These are phyloP conservation scores for Melanostigma gelatinosum DNA, from an alignment of 2,113 vertebrate genomes.

Conservation along the genomic window DNA sequence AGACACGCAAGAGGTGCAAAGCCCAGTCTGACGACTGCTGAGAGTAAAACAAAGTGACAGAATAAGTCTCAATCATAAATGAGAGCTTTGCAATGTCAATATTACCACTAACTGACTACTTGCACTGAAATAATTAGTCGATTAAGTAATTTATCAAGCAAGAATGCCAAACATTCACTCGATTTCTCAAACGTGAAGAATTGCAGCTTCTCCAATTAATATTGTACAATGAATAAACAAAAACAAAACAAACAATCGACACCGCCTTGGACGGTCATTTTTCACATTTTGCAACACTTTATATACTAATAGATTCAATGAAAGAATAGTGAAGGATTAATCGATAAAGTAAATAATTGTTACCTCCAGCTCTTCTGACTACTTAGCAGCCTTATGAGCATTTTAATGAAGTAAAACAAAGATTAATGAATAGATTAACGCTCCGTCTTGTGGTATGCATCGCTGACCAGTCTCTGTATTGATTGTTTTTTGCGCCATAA, in stretches of 20 bases:
- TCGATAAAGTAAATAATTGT: constrained; percentile 3
- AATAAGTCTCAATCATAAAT: constrained; percentile 7
- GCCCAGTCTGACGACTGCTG: constrained; percentile 39
- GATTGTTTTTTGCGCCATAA: constrained; percentile 37
- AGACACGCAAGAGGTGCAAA: constrained; percentile 40
- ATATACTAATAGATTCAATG: neutral
- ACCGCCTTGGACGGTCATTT: neutral
- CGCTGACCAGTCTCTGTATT: constrained; percentile 36
- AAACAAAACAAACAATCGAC: neutral
- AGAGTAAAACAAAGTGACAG: constrained; percentile 43
- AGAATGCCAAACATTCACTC: neutral
- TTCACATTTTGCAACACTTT: neutral
- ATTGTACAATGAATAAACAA: neutral
- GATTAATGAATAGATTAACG: constrained; percentile 36
- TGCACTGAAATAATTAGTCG: neutral
- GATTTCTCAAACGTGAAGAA: neutral
- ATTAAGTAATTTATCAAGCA: neutral
- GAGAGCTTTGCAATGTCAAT: constrained; percentile 2
- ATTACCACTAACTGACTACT: neutral
- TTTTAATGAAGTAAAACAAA: constrained; percentile 46
- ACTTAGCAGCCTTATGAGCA: constrained; percentile 11
- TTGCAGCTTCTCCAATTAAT: neutral
- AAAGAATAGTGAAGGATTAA: neutral
- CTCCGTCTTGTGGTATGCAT: constrained; percentile 12
- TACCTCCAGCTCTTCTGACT: constrained; percentile 12